These are phyloP conservation scores for Xestia rhomboidea DNA, from an alignment of 2,888 invertebrate genomes.

Conservation along the genomic window DNA sequence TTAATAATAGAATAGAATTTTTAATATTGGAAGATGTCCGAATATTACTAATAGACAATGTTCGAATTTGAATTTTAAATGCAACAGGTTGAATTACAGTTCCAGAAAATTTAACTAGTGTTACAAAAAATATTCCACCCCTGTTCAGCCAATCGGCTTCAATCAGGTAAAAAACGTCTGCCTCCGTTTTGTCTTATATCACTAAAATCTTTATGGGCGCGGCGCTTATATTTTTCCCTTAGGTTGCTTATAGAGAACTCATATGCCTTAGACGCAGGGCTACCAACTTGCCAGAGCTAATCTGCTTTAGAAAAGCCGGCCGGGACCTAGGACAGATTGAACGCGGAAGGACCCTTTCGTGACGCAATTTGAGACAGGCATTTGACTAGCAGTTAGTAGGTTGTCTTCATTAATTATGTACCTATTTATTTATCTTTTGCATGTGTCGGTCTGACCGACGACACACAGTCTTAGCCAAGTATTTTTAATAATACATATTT, in stretches of 20 bases:
- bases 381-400: neutral
- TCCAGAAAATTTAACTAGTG: neutral
- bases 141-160: conserved; percentile 37
- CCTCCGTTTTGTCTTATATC: conserved; percentile 51
- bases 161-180: conserved; percentile 54
- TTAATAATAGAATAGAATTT: neutral
- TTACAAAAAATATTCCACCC: neutral
- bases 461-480: neutral
- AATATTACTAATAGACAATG: neutral
- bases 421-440: neutral
- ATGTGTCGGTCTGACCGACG: neutral
- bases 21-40: too few relatives aligned
- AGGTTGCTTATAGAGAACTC: conserved; percentile 53
- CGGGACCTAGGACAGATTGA: neutral
- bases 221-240: conserved; percentile 55
- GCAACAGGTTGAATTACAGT: neutral
- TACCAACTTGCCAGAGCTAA: conserved; percentile 28
- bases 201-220: conserved; percentile 58
- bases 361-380: neutral
- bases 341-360: neutral
- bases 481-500: too few relatives aligned
- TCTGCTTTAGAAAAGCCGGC: neutral
- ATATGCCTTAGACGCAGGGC: conserved; percentile 50
- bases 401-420: neutral
- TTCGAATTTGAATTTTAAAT: neutral